These are phyloP conservation scores for Lepidurus apus DNA, from an alignment of 1,140 invertebrate genomes.

Conservation along the genomic window DNA sequence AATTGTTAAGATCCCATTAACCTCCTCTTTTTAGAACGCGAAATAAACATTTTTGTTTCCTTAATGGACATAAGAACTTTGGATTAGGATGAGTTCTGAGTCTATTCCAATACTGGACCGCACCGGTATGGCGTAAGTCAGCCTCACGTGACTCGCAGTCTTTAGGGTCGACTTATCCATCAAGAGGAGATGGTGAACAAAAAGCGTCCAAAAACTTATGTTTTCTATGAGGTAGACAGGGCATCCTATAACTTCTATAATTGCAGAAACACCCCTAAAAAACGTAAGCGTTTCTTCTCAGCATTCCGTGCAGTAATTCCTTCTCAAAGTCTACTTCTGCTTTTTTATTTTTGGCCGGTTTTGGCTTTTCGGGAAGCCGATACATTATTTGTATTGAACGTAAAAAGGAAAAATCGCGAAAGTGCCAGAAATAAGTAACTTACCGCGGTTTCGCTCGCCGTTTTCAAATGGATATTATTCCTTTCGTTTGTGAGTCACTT, in stretches of 20 bases:
- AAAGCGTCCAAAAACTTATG: background rate
- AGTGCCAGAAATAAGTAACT: too few species aligned
- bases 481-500: background rate
- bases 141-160: slow-evolving; percentile 4
- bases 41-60: background rate
- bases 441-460: too few species aligned
- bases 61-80: background rate
- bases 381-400: too few species aligned
- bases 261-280: background rate
- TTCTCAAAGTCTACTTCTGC: background rate
- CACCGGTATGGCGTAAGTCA: background rate
- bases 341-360: background rate
- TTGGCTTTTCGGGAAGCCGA: too few species aligned
- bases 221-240: background rate
- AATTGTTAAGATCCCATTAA: background rate
- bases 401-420: too few species aligned
- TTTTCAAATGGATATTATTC: background rate
- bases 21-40: background rate
- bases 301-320: background rate
- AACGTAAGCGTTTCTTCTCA: background rate
- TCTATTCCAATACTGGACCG: background rate
- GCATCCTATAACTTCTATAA: background rate
- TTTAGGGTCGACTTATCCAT: slow-evolving; percentile 7
- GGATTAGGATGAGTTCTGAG: background rate
- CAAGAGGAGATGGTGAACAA: background rate